Conservation (phyloP, 2,797 vertebrate genomes). For the Trichosurus vulpecula region DNA sequence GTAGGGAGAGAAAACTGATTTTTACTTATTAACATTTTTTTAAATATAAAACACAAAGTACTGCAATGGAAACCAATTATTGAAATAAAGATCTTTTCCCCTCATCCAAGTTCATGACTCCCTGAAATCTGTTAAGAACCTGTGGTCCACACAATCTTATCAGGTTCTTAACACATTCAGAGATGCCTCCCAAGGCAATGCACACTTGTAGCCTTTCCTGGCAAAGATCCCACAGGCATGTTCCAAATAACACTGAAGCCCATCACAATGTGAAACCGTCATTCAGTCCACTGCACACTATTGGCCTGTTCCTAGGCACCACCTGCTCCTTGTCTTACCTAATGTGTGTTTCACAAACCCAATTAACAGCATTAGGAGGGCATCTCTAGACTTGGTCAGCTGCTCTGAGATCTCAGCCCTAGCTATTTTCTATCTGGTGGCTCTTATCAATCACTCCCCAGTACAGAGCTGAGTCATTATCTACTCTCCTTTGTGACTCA, state of each 20-base stretch:
- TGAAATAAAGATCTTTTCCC: background rate
- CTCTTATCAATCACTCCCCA: background rate
- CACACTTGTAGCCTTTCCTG: background rate
- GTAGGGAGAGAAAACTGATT: background rate
- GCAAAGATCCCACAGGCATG: rapidly evolving
- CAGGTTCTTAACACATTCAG: background rate
- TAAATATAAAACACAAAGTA: background rate
- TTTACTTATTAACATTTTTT: background rate
- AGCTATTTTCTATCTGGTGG: background rate
- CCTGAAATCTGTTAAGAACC: background rate
- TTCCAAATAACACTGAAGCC: background rate
- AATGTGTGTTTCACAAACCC: background rate
- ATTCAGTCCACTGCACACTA: background rate
- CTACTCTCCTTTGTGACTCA: background rate
- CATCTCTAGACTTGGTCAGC: background rate
- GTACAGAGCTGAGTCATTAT: background rate
- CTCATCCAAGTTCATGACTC: background rate
- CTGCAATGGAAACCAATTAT: background rate
- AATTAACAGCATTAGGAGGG: background rate
- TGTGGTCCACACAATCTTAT: background rate
- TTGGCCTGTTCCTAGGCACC: background rate
- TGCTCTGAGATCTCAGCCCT: background rate
- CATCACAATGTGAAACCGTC: background rate
- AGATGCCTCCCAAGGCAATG: background rate
- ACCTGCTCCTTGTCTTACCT: background rate